phyloP scores from a whole-genome alignment of 1,140 invertebrate genomes.

The Drosophila erecta region DNA sequence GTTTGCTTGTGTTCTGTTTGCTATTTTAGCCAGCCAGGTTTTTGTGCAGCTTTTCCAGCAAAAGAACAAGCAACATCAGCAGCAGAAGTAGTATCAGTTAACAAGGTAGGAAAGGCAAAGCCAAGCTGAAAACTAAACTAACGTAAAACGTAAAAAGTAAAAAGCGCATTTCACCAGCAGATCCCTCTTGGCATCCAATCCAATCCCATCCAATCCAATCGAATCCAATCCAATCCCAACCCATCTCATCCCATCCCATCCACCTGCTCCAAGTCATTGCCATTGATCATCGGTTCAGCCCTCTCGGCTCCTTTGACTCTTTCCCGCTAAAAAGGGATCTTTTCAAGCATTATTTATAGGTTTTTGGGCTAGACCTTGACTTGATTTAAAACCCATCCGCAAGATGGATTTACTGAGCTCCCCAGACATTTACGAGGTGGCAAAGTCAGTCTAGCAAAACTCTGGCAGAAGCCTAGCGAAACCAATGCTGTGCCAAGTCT shows the following conservation, averaged over 20 bases:
- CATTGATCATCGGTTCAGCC: slow-evolving; percentile 33
- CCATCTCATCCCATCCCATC: background rate
- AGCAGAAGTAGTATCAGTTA: slow-evolving; percentile 23
- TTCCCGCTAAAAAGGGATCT: slow-evolving; percentile 17
- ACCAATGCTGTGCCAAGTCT: too few species aligned
- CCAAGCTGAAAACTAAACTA: slow-evolving; percentile 1
- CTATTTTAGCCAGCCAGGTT: slow-evolving; percentile 29
- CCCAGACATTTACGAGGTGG: slow-evolving; percentile 26
- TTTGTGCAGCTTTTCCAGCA: slow-evolving; percentile 31
- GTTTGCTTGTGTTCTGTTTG: slow-evolving; percentile 5
- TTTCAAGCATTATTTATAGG: slow-evolving; percentile 11
- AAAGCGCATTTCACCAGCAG: slow-evolving; percentile 19
- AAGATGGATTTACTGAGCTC: slow-evolving; percentile 22
- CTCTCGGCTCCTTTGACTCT: slow-evolving; percentile 24
- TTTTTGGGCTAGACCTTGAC: slow-evolving; percentile 25
- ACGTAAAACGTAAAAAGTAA: background rate
- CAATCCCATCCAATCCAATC: background rate
- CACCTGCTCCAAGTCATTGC: slow-evolving; percentile 15
- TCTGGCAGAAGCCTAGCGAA: too few species aligned
- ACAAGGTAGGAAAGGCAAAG: slow-evolving; percentile 5
- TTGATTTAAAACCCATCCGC: slow-evolving; percentile 25
- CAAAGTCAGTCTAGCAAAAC: too few species aligned
- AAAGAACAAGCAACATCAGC: background rate
- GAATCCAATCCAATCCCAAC: background rate
- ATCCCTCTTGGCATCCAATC: slow-evolving; percentile 5